Conservation (phyloP, 2,888 invertebrate species). For the Galerucella calmariensis region DNA sequence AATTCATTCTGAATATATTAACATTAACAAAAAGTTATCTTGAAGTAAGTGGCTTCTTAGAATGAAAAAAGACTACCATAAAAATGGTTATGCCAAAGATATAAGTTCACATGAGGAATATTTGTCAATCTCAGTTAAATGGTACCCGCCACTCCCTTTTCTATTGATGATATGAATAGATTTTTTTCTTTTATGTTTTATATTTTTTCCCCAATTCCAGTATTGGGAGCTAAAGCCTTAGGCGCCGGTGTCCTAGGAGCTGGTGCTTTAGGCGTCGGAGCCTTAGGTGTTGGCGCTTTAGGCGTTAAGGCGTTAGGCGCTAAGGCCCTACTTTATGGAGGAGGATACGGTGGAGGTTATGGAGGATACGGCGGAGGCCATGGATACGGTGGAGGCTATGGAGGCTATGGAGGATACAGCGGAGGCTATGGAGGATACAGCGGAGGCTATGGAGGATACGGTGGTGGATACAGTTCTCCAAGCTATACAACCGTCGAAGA, state of each 20-base stretch:
- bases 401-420: constrained; percentile 21
- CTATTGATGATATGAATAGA: neutral
- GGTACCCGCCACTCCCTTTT: neutral
- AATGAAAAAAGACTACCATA: too few relatives aligned
- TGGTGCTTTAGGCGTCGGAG: constrained; percentile 39
- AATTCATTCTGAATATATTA: too few relatives aligned
- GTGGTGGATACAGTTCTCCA: constrained; percentile 23
- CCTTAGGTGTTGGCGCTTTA: constrained; percentile 41
- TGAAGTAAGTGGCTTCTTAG: too few relatives aligned
- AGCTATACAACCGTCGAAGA: neutral
- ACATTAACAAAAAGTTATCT: too few relatives aligned
- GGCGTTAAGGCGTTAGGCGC: constrained; percentile 28
- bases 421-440: constrained; percentile 16
- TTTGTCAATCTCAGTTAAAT: too few relatives aligned
- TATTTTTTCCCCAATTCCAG: constrained; percentile 21
- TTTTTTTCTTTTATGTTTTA: neutral
- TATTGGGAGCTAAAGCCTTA: constrained; percentile 41
- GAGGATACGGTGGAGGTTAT: constrained; percentile 3
- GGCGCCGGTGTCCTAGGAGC: constrained; percentile 40
- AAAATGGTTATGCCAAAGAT: too few relatives aligned
- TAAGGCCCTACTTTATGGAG: neutral
- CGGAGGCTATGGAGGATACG: constrained; percentile 15
- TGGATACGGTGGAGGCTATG: constrained; percentile 27
- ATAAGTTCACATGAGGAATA: too few relatives aligned
- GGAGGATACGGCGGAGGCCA: constrained; percentile 4